Evolutionary conservation across 2,888 invertebrate genomes (phyloP), one percentile per base, ranked within the genome.

Genomic region (Tenthredo mesomela): DNA sequence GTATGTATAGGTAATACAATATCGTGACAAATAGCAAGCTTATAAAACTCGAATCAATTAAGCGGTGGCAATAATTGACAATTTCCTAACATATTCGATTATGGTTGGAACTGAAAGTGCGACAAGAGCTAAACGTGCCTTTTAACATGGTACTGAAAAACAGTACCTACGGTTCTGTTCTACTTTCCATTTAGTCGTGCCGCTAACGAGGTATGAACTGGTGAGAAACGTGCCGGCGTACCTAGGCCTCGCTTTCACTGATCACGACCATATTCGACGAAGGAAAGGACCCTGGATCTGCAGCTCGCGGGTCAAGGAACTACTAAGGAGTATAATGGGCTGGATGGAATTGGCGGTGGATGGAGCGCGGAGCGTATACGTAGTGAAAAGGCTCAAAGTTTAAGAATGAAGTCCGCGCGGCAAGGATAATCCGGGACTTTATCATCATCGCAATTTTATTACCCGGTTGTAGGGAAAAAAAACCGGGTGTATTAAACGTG

Each of bases 211-310:
- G 61, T 61, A 40, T 54, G 47, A 50, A 80, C 58, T 40, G 80
- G 80, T 80, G 80, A 80, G 80, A 80, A 80, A 80, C 77, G 50
- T 50, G 54, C 77, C 54, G 50, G 25, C n/a, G n/a, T 54, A 54
- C 43, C 61, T 61, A 61, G 61, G 61, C 25, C 61, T 25, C 33
- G 82, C 71, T 83, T 83, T 83, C 82, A 83, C 82, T 54, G 82
- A 83, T 83, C 82, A 67, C 82, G 47, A 67, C 82, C 82, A 71
- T 71, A 70, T 83, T 70, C 82, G 70, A 83, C n/a, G 37, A 21
- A 50, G 25, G 21, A 61, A 80, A 58, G 80, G 61, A 80, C 58
- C 61, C 80, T 61, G 61, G 29, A 54, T 47, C 37, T 21, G 18
- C n/a, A n/a, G n/a, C n/a, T 37, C 37, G 37, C 18, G 82, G 71